A percentile compares a stretch with the other conserved stretches of the same genome.
Conservation (phyloP, 1,140 invertebrate species). For the Pissodes strobi region DNA sequence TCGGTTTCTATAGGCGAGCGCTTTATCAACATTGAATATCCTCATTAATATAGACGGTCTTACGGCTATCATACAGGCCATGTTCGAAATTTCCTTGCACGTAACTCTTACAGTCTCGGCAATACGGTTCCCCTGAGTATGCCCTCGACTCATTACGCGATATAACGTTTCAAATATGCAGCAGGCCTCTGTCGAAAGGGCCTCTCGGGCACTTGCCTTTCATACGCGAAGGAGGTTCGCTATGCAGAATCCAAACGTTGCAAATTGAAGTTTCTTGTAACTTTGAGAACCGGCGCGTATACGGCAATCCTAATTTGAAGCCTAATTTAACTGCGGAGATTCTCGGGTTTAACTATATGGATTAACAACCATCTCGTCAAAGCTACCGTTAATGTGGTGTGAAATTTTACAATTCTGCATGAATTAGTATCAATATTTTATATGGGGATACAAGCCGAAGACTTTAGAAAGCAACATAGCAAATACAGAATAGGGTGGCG, state of each 20-base stretch:
- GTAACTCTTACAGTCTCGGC: constrained; percentile 24
- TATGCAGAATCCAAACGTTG: constrained; percentile 13
- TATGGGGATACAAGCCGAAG: too few species aligned
- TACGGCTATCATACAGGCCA: constrained; percentile 3
- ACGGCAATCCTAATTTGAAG: constrained; percentile 20
- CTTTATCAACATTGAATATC: constrained; percentile 38
- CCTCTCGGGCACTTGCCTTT: constrained; percentile 25
- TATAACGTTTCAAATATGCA: constrained; percentile 43
- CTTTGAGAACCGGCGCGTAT: constrained; percentile 23
- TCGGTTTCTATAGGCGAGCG: constrained; percentile 2
- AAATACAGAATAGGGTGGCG: too few species aligned
- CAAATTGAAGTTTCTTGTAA: constrained; percentile 35
- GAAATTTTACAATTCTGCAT: too few species aligned
- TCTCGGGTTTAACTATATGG: too few species aligned
- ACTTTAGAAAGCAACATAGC: too few species aligned
- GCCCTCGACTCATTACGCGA: constrained; percentile 37
- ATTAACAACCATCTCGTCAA: too few species aligned
- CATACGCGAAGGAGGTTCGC: constrained; percentile 15
- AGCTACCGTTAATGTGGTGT: too few species aligned
- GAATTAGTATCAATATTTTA: too few species aligned
- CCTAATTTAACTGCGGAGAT: constrained; percentile 18
- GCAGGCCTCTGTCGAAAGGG: constrained; percentile 22
- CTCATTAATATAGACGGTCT: constrained; percentile 39
- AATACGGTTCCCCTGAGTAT: constrained; percentile 33
- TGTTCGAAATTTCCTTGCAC: constrained; percentile 23